Percentiles rank a stretch among this genome's conserved stretches.
Evolutionary conservation across 2,797 vertebrate genomes (phyloP).

Genomic region (Serranus cabrilla): DNA sequence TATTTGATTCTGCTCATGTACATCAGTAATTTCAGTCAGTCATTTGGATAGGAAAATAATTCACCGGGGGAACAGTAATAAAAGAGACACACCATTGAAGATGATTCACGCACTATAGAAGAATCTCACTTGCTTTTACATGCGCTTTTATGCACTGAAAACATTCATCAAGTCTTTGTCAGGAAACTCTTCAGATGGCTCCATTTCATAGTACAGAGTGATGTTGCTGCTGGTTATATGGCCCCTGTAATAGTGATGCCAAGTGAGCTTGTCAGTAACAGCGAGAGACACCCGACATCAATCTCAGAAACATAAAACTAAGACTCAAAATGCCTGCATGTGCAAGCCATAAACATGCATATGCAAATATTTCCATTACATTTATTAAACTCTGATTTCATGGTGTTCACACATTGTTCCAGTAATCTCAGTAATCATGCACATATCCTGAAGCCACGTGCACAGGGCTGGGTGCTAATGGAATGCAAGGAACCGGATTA

Average conservation of each 20-base stretch:
- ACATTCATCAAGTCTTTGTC: constrained; percentile 59
- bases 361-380: constrained; percentile 1
- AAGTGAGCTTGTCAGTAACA: constrained; percentile 47
- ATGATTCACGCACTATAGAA: constrained; percentile 47
- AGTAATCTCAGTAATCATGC: constrained; percentile 14
- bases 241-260: constrained; percentile 33
- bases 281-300: constrained; percentile 24
- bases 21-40: constrained; percentile 45
- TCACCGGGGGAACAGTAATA: constrained; percentile 38
- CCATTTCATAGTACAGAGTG: constrained; percentile 42
- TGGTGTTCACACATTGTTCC: background rate
- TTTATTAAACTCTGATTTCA: constrained; percentile 16
- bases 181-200: constrained; percentile 46
- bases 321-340: constrained; percentile 17
- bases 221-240: constrained; percentile 52
- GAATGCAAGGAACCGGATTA: too few species aligned
- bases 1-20: constrained; percentile 37
- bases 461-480: background rate
- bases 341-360: constrained; percentile 11
- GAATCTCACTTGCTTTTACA: constrained; percentile 41
- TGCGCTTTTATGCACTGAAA: constrained; percentile 53
- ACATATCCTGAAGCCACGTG: background rate
- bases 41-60: constrained; percentile 46
- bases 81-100: constrained; percentile 36
- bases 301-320: constrained; percentile 26